Evolutionary conservation across 2,797 vertebrate genomes (phyloP).

Genomic region (Enteromius thamalakanensis): DNA sequence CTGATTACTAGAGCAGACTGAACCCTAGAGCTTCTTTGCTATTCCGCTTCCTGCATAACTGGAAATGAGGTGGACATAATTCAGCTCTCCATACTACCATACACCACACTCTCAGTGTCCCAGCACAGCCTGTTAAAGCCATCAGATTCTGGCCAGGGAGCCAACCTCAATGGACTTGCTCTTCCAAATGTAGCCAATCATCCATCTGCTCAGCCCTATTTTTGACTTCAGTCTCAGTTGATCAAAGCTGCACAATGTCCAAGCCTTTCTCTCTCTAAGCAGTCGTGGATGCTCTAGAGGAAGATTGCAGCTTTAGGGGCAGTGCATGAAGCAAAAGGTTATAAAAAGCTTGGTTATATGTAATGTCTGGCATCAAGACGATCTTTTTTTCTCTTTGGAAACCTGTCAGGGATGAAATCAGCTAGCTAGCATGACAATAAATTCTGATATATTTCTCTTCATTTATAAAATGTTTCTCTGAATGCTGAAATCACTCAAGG

Average conservation of each 20-base stretch:
- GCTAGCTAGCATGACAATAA: background rate
- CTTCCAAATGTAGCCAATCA: conserved; percentile 29
- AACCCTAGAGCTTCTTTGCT: background rate
- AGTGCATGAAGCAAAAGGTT: background rate
- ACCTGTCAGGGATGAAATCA: background rate
- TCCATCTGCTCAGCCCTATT: conserved; percentile 41
- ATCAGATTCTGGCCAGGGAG: conserved; percentile 19
- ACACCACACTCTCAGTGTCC: background rate
- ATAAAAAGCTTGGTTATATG: background rate
- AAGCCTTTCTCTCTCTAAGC: background rate
- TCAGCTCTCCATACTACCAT: conserved; percentile 9
- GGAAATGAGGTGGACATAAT: background rate
- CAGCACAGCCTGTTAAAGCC: conserved; percentile 19
- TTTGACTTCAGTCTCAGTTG: conserved; percentile 31
- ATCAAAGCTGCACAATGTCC: conserved; percentile 28
- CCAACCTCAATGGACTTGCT: conserved; percentile 10
- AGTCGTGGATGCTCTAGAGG: conserved; percentile 1
- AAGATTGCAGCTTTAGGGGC: conserved; percentile 8
- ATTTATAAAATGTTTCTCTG: background rate
- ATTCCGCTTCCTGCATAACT: background rate
- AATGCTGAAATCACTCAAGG: conserved; percentile 19
- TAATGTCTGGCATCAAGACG: background rate
- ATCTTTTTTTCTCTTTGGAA: background rate
- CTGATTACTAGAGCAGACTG: background rate
- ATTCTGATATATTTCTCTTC: background rate